These are phyloP conservation scores for Manis crassicaudata DNA, from an alignment of 2,797 vertebrate genomes.

Conservation along the genomic window DNA sequence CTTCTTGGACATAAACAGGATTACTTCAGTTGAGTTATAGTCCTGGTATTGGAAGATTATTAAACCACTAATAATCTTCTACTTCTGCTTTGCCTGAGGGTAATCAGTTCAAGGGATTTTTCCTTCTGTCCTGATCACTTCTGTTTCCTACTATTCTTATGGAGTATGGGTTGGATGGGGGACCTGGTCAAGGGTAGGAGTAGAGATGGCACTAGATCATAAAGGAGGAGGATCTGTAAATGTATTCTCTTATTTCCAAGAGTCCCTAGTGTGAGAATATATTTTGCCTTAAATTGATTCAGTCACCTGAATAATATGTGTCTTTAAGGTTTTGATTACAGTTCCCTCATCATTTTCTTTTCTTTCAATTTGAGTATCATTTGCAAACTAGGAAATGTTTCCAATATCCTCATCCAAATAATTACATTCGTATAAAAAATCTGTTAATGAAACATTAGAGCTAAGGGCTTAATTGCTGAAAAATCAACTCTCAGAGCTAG, in stretches of 20 bases:
- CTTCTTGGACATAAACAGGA: conserved; percentile 43
- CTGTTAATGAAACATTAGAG: conserved; percentile 76
- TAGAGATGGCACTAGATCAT: not conserved
- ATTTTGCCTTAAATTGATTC: conserved; percentile 63
- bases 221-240: not conserved
- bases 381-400: conserved; percentile 73
- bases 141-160: not conserved
- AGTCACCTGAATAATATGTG: conserved; percentile 40
- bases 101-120: conserved; percentile 36
- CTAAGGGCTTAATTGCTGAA: conserved; percentile 70
- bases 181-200: not conserved
- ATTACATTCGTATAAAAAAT: conserved; percentile 75
- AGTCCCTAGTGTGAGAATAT: conserved; percentile 11
- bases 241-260: conserved; percentile 37
- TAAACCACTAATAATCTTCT: conserved; percentile 57
- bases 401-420: conserved; percentile 75
- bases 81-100: not conserved
- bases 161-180: not conserved
- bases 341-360: conserved; percentile 62
- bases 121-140: not conserved
- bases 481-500: conserved; percentile 62
- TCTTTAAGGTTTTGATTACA: conserved; percentile 63
- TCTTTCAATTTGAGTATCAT: conserved; percentile 68
- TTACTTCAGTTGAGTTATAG: conserved; percentile 52
- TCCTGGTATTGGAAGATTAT: conserved; percentile 48